Base-by-base conservation (phyloP, 1,140 invertebrate genomes). In the Parasteatoda tepidariorum region DNA sequence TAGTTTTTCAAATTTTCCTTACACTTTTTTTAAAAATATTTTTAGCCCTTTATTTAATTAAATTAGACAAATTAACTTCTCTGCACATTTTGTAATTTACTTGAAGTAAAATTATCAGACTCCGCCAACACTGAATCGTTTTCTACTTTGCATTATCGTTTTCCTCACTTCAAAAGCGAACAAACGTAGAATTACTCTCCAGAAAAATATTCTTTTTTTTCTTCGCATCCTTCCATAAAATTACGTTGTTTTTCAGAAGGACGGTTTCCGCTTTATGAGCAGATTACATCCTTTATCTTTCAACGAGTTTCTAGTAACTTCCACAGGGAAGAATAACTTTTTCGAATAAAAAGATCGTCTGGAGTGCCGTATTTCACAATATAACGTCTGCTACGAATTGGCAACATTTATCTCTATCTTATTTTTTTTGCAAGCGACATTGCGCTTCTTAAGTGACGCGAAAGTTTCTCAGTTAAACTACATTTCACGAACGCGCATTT, bases 211-310 rank as follows among this genome's bases (percentile, higher is more conserved):
- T n/a, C n/a, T n/a, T n/a, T n/a, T n/a, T n/a, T n/a, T n/a, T n/a
- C n/a, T n/a, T n/a, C n/a, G n/a, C n/a, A n/a, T 59, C 31, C 31
- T 11, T 9, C 31, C 22, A 34, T 67, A 38, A 34, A 41, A 34
- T 67, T 18, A 11, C 30, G 61, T 74, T 74, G 71, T 74, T 74
- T 74, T 71, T 38, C 28, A 74, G 71, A 31, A 55, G 30, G 55
- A 74, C 28, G 71, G 57, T 26, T 74, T 74, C 33, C 55, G 71
- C 30, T 61, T 74, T 74, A 74, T 74, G 71, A 74, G 71, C 61
- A 61, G 31, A 74, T 74, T 61, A 61, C 71, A 61, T 33, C 55
- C 38, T 74, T 74, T 74, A 74, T 74, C 71, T 74, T 74, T 31
- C 22, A 55, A 61, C 28, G 30, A 54, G n/a, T 31, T 61, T 74